Conservation (phyloP, 2,113 vertebrate species). For the Phyllostomus hastatus region DNA sequence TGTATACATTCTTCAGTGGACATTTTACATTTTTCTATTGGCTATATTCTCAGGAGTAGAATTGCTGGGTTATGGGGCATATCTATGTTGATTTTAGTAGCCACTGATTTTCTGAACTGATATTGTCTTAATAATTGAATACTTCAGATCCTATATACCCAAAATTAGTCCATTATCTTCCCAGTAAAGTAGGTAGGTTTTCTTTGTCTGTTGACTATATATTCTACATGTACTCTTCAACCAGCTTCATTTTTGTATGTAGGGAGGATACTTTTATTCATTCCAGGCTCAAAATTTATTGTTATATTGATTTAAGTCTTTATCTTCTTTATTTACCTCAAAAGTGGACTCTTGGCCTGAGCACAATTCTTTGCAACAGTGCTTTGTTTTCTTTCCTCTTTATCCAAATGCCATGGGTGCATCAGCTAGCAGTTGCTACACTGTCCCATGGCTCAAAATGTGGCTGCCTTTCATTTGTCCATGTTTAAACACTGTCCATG, state of each 20-base stretch:
- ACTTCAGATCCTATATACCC: neutral
- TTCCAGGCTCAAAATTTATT: neutral
- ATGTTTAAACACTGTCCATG: neutral
- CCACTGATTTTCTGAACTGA: neutral
- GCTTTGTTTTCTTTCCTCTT: neutral
- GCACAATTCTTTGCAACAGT: neutral
- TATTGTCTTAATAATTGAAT: neutral
- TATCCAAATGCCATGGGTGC: neutral
- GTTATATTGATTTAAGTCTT: neutral
- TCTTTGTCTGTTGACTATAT: neutral
- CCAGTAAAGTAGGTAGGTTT: neutral
- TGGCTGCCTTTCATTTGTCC: neutral
- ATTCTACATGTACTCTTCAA: neutral
- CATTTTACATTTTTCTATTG: neutral
- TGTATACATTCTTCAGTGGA: neutral
- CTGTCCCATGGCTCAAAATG: slow-evolving; percentile 5
- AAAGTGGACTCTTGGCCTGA: neutral
- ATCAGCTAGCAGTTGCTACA: neutral
- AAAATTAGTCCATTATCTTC: neutral
- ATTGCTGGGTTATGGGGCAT: neutral
- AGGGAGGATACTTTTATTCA: neutral
- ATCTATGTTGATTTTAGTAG: neutral
- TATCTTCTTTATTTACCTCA: neutral
- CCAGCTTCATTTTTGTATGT: neutral
- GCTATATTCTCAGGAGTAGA: neutral